phyloP scores from a whole-genome alignment of 2,888 invertebrate species.

The Tyria jacobaeae region DNA sequence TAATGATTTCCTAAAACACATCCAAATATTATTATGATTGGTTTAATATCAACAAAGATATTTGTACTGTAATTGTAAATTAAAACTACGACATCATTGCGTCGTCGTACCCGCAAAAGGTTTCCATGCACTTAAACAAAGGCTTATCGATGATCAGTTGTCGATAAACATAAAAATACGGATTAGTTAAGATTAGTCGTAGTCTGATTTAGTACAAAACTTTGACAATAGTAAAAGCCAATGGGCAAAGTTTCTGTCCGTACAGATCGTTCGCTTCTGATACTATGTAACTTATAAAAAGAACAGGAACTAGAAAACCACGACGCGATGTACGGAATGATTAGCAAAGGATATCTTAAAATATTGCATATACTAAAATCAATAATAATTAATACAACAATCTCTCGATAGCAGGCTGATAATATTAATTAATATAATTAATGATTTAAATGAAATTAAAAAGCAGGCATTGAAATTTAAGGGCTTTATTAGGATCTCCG shows the following conservation, averaged over 20 bases:
- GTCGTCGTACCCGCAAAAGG: too few species aligned
- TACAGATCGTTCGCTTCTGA: slow-evolving; percentile 69
- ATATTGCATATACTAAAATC: background rate
- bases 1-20: too few species aligned
- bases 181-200: slow-evolving; percentile 52
- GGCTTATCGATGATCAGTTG: slow-evolving; percentile 1
- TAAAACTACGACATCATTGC: too few species aligned
- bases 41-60: too few species aligned
- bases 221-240: slow-evolving; percentile 70
- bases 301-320: slow-evolving; percentile 45
- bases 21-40: too few species aligned
- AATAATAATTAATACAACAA: too few species aligned
- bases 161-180: slow-evolving; percentile 43
- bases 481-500: background rate
- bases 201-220: slow-evolving; percentile 69
- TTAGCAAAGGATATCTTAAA: background rate
- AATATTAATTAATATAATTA: too few species aligned
- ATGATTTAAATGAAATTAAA: too few species aligned
- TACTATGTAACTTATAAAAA: slow-evolving; percentile 56
- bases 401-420: too few species aligned
- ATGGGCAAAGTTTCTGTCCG: slow-evolving; percentile 66
- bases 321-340: background rate
- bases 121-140: too few species aligned
- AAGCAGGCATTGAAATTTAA: background rate
- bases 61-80: too few species aligned